A percentile compares a stretch with the other conserved stretches of the same genome.
Evolutionary conservation across 2,888 invertebrate species (phyloP).

Genomic region (Ashinkailepas kermadecensis): DNA sequence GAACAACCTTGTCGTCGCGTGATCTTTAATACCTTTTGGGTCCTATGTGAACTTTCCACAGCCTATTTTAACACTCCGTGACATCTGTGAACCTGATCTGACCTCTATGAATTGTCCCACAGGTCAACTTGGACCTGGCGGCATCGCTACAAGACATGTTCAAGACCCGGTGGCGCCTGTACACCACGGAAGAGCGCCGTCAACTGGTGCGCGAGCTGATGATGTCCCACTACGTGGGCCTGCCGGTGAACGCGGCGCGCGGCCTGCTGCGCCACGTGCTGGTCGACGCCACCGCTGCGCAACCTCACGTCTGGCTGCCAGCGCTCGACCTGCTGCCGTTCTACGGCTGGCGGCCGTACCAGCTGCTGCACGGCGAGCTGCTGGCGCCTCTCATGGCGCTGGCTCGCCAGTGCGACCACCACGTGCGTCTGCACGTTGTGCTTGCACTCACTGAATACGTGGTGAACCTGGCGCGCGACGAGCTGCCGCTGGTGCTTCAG

Average conservation of each 20-base stretch:
- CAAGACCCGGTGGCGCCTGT: not conserved
- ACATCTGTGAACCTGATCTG: no score
- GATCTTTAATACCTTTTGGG: no score
- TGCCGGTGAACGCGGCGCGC: not conserved
- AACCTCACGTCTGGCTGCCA: not conserved
- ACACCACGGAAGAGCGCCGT: not conserved
- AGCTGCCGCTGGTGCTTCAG: not conserved
- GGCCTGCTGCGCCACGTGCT: not conserved
- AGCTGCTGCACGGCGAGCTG: not conserved
- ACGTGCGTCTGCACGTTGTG: not conserved
- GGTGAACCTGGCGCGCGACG: not conserved
- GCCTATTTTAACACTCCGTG: no score
- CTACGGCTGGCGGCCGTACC: slow-evolving; percentile 5
- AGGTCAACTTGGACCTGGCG: not conserved
- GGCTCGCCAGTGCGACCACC: not conserved
- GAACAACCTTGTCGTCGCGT: no score
- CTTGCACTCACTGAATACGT: not conserved
- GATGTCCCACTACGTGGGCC: not conserved
- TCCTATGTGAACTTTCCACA: no score
- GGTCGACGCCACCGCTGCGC: not conserved
- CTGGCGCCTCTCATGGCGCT: not conserved
- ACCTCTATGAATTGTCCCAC: not conserved
- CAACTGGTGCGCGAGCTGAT: slow-evolving; percentile 2
- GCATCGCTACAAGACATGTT: not conserved
- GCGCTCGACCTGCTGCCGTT: slow-evolving; percentile 17